Evolutionary conservation across 2,797 vertebrate genomes (phyloP).

Genomic region (Characodon lateralis): DNA sequence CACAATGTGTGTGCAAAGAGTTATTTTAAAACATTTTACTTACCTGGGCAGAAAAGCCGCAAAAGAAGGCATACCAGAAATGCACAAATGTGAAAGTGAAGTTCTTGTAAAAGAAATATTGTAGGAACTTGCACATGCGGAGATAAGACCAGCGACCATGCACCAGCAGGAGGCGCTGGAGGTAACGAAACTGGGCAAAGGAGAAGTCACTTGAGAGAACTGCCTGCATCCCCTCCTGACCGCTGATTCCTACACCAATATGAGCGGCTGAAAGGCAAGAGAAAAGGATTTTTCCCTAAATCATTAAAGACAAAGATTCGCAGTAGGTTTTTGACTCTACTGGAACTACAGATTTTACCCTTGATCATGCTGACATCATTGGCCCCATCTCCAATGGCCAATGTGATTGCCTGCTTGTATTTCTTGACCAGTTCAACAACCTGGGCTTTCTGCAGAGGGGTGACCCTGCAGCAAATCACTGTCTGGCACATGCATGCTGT

Average conservation of each 20-base stretch:
- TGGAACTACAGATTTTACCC: conserved; percentile 68
- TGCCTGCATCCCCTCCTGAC: conserved; percentile 95
- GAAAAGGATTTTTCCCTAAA: background rate
- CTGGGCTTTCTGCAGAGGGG: conserved; percentile 94
- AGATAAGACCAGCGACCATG: conserved; percentile 96
- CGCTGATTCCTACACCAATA: conserved; percentile 92
- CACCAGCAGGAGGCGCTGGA: conserved; percentile 93
- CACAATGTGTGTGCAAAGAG: background rate
- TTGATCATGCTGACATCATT: conserved; percentile 98
- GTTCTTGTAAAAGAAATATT: conserved; percentile 98
- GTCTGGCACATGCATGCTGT: conserved; percentile 91
- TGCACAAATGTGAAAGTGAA: conserved; percentile 95
- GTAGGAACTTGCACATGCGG: conserved; percentile 95
- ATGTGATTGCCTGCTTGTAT: conserved; percentile 89
- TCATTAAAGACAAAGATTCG: background rate
- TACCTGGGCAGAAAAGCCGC: conserved; percentile 96
- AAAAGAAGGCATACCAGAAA: conserved; percentile 97
- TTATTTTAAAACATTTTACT: conserved; percentile 28
- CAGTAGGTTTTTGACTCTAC: background rate
- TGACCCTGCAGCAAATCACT: conserved; percentile 94
- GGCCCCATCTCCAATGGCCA: conserved; percentile 93
- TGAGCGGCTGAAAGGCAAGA: conserved; percentile 83
- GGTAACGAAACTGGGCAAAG: conserved; percentile 92
- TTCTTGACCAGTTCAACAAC: conserved; percentile 94
- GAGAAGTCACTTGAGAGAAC: conserved; percentile 92